These are phyloP conservation scores for Andrena dorsata DNA, from an alignment of 2,888 invertebrate species.

Conservation along the genomic window DNA sequence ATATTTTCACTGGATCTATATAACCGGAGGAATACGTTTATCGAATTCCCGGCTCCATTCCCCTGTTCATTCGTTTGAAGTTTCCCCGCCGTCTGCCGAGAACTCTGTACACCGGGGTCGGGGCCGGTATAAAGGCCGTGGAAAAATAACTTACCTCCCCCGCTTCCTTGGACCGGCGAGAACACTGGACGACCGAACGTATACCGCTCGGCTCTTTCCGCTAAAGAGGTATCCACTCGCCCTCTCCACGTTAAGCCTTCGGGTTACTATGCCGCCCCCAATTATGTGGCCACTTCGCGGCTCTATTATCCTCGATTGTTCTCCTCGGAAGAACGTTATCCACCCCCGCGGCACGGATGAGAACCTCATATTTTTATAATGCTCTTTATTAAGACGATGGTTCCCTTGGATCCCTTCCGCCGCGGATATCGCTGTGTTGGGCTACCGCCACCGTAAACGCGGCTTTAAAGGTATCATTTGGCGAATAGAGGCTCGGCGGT, in stretches of 20 bases:
- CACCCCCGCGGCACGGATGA: not conserved
- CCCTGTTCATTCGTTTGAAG: conserved; percentile 54
- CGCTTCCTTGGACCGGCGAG: conserved; percentile 1
- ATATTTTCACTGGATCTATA: conserved; percentile 63
- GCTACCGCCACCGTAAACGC: not conserved
- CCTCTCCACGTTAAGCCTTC: conserved; percentile 20
- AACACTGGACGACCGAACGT: conserved; percentile 21
- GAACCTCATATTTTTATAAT: conserved; percentile 14
- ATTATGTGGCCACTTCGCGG: conserved; percentile 47
- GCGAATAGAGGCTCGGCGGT: not conserved
- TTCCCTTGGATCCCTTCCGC: too few relatives aligned
- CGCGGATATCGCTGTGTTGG: too few relatives aligned
- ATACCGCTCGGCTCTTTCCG: conserved; percentile 28
- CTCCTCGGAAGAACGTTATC: conserved; percentile 22
- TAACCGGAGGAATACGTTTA: conserved; percentile 66
- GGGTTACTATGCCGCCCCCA: conserved; percentile 16
- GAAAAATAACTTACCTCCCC: conserved; percentile 55
- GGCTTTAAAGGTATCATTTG: not conserved
- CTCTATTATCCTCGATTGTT: conserved; percentile 49
- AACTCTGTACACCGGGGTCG: conserved; percentile 30
- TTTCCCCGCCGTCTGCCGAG: conserved; percentile 27
- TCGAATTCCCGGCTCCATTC: conserved; percentile 58
- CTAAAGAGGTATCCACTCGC: conserved; percentile 22
- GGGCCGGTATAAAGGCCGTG: conserved; percentile 35
- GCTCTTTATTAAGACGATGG: conserved; percentile 15